phyloP scores from a whole-genome alignment of 2,113 vertebrate genomes.

The Helogale parvula region DNA sequence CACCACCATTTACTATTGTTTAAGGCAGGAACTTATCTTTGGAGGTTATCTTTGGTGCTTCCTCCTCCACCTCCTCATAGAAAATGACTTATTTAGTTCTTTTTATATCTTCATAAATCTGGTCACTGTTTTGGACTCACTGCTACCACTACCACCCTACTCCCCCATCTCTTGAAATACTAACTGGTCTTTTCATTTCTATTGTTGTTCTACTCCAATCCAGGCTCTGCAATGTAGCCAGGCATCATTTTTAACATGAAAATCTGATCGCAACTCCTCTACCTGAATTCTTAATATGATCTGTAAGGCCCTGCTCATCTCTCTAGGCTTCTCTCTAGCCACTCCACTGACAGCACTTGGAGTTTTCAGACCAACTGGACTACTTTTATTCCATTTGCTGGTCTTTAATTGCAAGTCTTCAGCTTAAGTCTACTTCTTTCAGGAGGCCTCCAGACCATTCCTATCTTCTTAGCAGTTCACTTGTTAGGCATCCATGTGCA shows the following conservation, averaged over 20 bases:
- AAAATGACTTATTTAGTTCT: not conserved
- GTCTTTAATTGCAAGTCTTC: not conserved
- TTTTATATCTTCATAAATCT: not conserved
- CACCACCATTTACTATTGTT: not conserved
- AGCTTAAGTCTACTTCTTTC: not conserved
- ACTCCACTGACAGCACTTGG: not conserved
- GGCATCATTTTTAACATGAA: not conserved
- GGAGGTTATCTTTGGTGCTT: not conserved
- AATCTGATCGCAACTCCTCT: not conserved
- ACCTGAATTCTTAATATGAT: not conserved
- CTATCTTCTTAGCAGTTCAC: not conserved
- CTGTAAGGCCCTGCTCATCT: not conserved
- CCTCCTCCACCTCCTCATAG: not conserved
- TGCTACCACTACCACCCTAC: not conserved
- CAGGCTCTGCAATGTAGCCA: not conserved
- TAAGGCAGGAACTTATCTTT: not conserved
- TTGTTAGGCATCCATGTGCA: not conserved
- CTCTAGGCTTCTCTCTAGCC: not conserved
- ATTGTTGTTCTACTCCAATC: not conserved
- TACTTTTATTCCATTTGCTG: not conserved
- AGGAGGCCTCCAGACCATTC: not conserved
- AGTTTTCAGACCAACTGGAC: not conserved
- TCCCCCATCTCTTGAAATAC: not conserved
- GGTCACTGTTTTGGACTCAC: not conserved
- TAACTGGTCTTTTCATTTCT: constrained; percentile 4